Evolutionary conservation across 1,140 invertebrate genomes (phyloP).

Genomic region (Teleogryllus occipitalis): DNA sequence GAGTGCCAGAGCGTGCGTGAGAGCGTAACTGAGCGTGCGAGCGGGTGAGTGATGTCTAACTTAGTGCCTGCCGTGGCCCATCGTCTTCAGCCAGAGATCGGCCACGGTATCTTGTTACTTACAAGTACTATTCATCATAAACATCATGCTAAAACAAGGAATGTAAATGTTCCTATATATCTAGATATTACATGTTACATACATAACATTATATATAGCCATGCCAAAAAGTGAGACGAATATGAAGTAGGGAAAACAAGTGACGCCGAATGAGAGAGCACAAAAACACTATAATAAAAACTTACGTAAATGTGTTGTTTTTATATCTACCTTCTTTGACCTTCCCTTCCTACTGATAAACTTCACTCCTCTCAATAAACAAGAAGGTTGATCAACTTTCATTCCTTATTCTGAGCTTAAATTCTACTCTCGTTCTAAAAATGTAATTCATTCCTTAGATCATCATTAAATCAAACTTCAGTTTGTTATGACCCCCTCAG

Average conservation of each 20-base stretch:
- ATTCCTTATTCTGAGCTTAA: too few species aligned
- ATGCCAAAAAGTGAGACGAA: not conserved
- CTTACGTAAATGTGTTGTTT: not conserved
- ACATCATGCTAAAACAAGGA: not conserved
- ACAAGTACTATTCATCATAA: not conserved
- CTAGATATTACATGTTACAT: not conserved
- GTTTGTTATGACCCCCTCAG: too few species aligned
- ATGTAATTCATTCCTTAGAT: too few species aligned
- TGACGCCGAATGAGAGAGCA: not conserved
- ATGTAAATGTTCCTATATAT: constrained; percentile 1
- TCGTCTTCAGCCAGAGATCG: constrained; percentile 16
- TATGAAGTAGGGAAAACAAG: not conserved
- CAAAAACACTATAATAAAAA: not conserved
- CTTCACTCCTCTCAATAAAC: too few species aligned
- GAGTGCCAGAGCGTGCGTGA: not conserved
- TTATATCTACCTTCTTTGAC: too few species aligned
- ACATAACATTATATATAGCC: not conserved
- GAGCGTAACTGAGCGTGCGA: not conserved
- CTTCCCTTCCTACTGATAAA: too few species aligned
- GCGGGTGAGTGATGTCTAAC: not conserved
- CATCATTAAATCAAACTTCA: too few species aligned
- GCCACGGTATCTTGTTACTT: constrained; percentile 10
- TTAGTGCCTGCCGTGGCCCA: constrained; percentile 15
- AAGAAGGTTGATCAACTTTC: too few species aligned
- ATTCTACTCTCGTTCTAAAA: too few species aligned